A percentile compares a stretch with the other conserved stretches of the same genome.
phyloP scores from a whole-genome alignment of 1,140 invertebrate genomes.

The Vanessa tameamea region DNA sequence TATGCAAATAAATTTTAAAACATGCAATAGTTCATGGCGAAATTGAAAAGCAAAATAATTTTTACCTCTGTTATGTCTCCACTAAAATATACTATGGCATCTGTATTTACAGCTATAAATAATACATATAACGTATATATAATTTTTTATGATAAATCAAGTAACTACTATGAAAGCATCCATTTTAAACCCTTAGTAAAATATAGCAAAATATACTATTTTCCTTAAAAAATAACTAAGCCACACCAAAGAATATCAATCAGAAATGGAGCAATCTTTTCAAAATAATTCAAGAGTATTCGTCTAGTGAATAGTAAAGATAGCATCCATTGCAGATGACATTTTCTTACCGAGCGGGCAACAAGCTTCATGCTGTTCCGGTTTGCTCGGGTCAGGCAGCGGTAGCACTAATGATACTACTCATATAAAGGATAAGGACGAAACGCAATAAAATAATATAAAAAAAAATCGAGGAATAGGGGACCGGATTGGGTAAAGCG shows the following conservation, averaged over 20 bases:
- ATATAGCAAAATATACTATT: slow-evolving; percentile 41
- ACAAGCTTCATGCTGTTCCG: slow-evolving; percentile 93
- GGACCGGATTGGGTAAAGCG: slow-evolving; percentile 73
- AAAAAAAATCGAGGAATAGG: slow-evolving; percentile 56
- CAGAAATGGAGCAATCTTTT: slow-evolving; percentile 30
- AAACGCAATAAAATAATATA: slow-evolving; percentile 70
- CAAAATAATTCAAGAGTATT: not conserved
- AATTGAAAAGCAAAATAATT: slow-evolving; percentile 36
- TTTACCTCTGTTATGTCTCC: slow-evolving; percentile 23
- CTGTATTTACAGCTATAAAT: slow-evolving; percentile 20
- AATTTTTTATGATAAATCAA: slow-evolving; percentile 16
- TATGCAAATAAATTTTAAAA: slow-evolving; percentile 46
- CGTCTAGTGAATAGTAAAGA: slow-evolving; percentile 2
- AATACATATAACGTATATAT: slow-evolving; percentile 16
- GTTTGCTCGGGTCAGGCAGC: slow-evolving; percentile 90
- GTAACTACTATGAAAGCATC: slow-evolving; percentile 22
- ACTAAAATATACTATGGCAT: slow-evolving; percentile 31
- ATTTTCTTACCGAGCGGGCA: slow-evolving; percentile 88
- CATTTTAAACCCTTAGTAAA: slow-evolving; percentile 27
- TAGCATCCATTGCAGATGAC: slow-evolving; percentile 50
- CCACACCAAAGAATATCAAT: slow-evolving; percentile 32
- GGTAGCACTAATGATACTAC: slow-evolving; percentile 88
- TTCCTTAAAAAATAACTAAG: slow-evolving; percentile 33
- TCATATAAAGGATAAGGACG: slow-evolving; percentile 69
- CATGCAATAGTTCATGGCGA: slow-evolving; percentile 39